Evolutionary conservation across 2,797 vertebrate genomes (phyloP), one percentile per base, ranked within the genome.

Genomic region (Xenentodon cancila): DNA sequence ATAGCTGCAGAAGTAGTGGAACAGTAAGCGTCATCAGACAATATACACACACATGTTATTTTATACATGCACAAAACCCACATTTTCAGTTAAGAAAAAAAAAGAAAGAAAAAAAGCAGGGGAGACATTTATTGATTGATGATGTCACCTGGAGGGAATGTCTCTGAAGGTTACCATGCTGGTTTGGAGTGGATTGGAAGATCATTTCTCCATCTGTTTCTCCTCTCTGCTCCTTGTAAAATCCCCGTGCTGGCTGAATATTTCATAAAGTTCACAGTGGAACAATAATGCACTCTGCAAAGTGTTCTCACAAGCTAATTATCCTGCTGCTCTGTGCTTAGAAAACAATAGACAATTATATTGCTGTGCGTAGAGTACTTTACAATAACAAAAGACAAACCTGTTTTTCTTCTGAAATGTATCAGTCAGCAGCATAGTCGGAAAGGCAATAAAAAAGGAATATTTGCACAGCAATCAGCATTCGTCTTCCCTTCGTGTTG

Each of bases 251-350:
- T 2, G 73, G 61, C 77, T 77, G 69, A 86, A 88, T 87, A 84
- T 90, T 89, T 88, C 87, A 90, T 91, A 89, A 91, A 91, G 88
- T 90, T 89, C 82, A 84, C 84, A 72, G 84, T 75, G 82, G 80
- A 91, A 89, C 87, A 89, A 89, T 90, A 89, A 87, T 79, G 81
- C 84, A 75, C 81, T 88, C 84, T 66, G 79, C 82, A 79, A 89
- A 88, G 76, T 79, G 85, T 90, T 89, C 83, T 59, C 81, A 68
- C 82, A 80, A 89, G 78, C 87, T 87, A 88, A 91, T 91, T 90
- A 91, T 82, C 87, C 80, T 13, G 74, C 86, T 77, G 79, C 82
- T 88, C 71, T 37, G 77, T 21, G 59, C 87, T 81, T 67, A 48
- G 73, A 82, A 90, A 90, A 91, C 88, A 90, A 88, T 72, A 82